Percentiles rank a stretch among this genome's conserved stretches.
These are phyloP conservation scores for Lumbricus terrestris DNA, from an alignment of 2,888 invertebrate species.

Conservation along the genomic window DNA sequence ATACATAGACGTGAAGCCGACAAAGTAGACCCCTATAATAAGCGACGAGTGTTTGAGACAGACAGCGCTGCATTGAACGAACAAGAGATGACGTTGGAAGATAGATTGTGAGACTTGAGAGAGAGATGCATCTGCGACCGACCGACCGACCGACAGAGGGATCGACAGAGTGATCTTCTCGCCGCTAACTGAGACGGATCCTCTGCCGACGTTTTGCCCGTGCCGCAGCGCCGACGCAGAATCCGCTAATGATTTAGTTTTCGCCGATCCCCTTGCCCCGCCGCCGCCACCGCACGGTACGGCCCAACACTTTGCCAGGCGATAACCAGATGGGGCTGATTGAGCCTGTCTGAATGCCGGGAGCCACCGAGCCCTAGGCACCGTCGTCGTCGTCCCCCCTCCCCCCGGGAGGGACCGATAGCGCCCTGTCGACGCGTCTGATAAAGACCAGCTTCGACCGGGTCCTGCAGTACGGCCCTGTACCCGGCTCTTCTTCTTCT, in stretches of 20 bases:
- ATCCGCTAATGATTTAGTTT: constrained; percentile 6
- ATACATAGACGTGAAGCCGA: background rate
- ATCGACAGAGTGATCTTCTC: too few species aligned
- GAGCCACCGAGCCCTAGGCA: constrained; percentile 4
- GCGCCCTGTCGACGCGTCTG: constrained; percentile 15
- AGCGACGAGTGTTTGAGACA: background rate
- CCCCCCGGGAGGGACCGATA: constrained; percentile 7
- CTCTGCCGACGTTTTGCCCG: background rate
- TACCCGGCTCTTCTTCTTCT: constrained; percentile 4
- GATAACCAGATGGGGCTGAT: constrained; percentile 16
- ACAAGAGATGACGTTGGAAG: background rate
- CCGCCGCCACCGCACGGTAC: constrained; percentile 1
- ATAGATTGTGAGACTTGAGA: too few species aligned
- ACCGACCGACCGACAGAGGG: too few species aligned
- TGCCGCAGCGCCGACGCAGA: background rate
- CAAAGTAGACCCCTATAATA: background rate
- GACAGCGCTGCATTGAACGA: background rate
- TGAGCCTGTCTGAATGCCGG: constrained; percentile 1
- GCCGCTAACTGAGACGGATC: constrained; percentile 9
- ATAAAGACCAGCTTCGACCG: constrained; percentile 8
- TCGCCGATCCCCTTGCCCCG: background rate
- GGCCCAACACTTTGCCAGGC: background rate
- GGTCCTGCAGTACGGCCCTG: background rate
- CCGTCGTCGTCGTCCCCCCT: too few species aligned
- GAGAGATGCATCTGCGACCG: background rate